Base-by-base conservation (phyloP, 64 coral and sea anemone genomes). In the Pocillopora damicornis region DNA sequence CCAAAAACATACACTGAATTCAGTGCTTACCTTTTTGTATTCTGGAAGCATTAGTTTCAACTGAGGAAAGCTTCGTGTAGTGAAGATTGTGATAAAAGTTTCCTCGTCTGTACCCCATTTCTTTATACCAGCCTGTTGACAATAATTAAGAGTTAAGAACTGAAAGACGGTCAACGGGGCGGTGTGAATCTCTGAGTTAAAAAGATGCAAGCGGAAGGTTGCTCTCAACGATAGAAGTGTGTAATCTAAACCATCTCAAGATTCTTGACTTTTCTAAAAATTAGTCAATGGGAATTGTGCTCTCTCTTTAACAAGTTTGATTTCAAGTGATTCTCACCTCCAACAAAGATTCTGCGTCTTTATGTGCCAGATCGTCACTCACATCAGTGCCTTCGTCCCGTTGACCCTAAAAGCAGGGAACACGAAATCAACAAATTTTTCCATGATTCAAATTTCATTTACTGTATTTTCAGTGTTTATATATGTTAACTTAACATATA, bases 71-170 rank as follows among this genome's bases (percentile, higher is more conserved):
- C 92, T 94, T 60, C 95, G 89, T n/a, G 90, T 59, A 6, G 95
- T 98, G n/a, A 98, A 98, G 3, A 93, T 86, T 36, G 92, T 76
- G 9, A 98, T 98, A 51, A 98, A 94, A 30, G 45, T 87, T 63
- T 91, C 92, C 60, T 98, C 95, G 60, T 98, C 95, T 22, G 92
- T 98, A 22, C 95, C 95, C 95, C 89, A 98, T 61, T 94, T 89
- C 63, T 94, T 98, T 64, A 94, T 93, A 62, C 95, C 95, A 92
- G 95, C 95, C 95, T 98, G 71, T 13, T 23, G 63, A 77, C 15
- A 73, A 38, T 17, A 91, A 91, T 14, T 18, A 58, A 11, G 25
- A 87, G 42, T 77, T 45, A 0, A 1, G 2, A 67, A 67, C 8
- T 20, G 17, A 5, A 4, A 11, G 15, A 63, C 61, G 16, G 16